Conservation (phyloP, 1,140 invertebrate species). For the Trinorchestia longiramus region DNA sequence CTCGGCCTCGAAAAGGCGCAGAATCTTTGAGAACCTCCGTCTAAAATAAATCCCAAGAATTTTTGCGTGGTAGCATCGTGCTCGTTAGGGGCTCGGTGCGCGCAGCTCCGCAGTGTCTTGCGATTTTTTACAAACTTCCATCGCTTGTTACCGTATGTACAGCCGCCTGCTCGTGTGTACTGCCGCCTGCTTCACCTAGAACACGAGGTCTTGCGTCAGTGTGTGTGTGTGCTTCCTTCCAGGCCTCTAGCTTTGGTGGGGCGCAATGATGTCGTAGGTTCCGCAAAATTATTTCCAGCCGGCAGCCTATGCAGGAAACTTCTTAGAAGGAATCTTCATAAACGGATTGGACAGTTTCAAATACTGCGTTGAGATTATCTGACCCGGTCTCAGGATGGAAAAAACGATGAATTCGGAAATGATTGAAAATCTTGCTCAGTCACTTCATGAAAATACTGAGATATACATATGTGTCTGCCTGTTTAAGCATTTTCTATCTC, state of each 20-base stretch:
- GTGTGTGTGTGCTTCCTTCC: background rate
- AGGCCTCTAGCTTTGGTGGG: background rate
- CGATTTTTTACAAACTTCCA: background rate
- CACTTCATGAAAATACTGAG: background rate
- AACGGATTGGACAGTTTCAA: background rate
- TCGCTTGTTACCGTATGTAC: background rate
- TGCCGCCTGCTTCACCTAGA: no score
- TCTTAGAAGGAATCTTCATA: background rate
- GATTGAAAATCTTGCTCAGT: background rate
- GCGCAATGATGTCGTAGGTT: background rate
- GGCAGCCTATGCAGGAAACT: background rate
- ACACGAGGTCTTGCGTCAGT: background rate
- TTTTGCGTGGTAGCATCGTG: background rate
- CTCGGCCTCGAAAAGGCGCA: background rate
- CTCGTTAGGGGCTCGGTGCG: background rate
- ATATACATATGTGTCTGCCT: background rate
- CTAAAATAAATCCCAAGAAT: background rate
- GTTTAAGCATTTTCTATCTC: background rate
- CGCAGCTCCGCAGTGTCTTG: no score
- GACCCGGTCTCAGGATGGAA: background rate
- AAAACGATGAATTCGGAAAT: background rate
- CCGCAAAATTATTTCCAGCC: background rate
- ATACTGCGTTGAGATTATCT: background rate
- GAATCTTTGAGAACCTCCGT: background rate
- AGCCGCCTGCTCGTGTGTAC: background rate